These are phyloP conservation scores for Eupithecia pulchellata DNA, from an alignment of 2,888 invertebrate genomes.

Conservation along the genomic window DNA sequence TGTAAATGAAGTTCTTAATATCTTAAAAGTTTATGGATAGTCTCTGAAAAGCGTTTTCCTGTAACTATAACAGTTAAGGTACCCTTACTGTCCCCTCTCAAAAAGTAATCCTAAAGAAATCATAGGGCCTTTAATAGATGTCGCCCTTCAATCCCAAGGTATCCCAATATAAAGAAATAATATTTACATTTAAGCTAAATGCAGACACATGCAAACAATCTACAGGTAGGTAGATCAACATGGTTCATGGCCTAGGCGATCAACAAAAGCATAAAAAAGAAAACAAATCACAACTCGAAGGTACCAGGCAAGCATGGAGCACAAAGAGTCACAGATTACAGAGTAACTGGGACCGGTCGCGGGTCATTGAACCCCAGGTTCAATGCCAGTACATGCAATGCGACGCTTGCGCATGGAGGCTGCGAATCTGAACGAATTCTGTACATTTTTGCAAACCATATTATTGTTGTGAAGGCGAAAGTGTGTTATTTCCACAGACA, in stretches of 20 bases:
- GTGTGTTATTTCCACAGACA: neutral
- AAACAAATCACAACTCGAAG: conserved; percentile 22
- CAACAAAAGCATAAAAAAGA: conserved; percentile 9
- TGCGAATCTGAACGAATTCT: conserved; percentile 18
- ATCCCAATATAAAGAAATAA: no score
- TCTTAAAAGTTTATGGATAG: no score
- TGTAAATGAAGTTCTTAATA: no score
- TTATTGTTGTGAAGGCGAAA: neutral
- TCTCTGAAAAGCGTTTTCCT: no score
- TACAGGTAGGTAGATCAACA: no score
- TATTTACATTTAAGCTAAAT: no score
- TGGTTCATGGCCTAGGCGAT: neutral
- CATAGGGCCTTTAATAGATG: no score
- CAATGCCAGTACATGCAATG: conserved; percentile 25
- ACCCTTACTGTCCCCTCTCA: no score
- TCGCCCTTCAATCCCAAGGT: no score
- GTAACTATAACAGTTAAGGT: no score
- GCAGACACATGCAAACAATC: no score
- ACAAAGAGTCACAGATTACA: conserved; percentile 25
- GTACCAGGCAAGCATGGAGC: conserved; percentile 17
- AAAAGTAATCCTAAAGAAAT: no score
- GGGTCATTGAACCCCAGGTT: conserved; percentile 33
- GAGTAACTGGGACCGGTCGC: conserved; percentile 27
- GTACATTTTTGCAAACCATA: neutral
- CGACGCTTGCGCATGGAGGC: conserved; percentile 16